Evolutionary conservation across 2,797 vertebrate genomes (phyloP).

Genomic region (Protonibea diacanthus): DNA sequence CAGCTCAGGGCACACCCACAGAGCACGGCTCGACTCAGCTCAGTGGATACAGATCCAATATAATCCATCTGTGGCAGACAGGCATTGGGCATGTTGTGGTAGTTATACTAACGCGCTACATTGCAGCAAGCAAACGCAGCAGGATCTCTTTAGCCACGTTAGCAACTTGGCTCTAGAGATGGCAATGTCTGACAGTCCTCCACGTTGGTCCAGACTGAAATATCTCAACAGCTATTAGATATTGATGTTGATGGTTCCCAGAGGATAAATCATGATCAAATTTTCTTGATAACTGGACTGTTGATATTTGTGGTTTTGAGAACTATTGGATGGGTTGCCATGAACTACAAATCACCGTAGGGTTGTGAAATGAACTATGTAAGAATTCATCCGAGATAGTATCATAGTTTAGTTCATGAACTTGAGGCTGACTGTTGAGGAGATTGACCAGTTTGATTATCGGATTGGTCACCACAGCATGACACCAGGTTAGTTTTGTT

Average conservation of each 20-base stretch:
- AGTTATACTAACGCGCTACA: not conserved
- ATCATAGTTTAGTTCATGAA: too few species aligned
- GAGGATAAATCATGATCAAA: not conserved
- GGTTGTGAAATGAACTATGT: too few species aligned
- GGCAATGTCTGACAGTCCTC: not conserved
- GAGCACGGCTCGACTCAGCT: conserved; percentile 23
- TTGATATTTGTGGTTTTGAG: not conserved
- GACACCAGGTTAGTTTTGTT: too few species aligned
- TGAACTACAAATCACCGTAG: too few species aligned
- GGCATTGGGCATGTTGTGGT: not conserved
- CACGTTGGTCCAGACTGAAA: not conserved
- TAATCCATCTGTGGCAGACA: conserved; percentile 9
- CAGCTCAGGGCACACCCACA: conserved; percentile 76
- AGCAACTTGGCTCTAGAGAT: not conserved
- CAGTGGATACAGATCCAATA: conserved; percentile 7
- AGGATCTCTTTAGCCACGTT: not conserved
- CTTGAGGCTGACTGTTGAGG: too few species aligned
- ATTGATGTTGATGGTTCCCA: not conserved
- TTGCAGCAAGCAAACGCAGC: not conserved
- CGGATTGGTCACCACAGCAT: too few species aligned
- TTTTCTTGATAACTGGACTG: not conserved
- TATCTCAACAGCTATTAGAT: not conserved
- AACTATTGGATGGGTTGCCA: not conserved
- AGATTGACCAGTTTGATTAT: too few species aligned
- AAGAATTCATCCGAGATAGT: too few species aligned